phyloP scores from a whole-genome alignment of 2,797 vertebrate species.

The Cephalopachus bancanus region DNA sequence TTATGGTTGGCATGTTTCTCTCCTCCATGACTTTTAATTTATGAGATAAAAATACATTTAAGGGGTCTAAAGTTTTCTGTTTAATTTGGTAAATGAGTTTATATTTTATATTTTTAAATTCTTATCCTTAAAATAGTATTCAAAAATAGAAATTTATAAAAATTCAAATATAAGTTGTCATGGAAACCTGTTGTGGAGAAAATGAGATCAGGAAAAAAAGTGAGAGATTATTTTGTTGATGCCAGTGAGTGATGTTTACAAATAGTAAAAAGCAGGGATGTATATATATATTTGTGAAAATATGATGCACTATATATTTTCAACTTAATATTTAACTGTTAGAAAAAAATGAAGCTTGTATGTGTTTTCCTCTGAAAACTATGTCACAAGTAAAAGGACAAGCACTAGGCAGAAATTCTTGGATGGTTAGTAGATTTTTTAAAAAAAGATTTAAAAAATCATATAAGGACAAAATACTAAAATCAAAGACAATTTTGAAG shows the following conservation, averaged over 20 bases:
- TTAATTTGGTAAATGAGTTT: conserved; percentile 77
- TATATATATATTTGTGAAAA: neutral
- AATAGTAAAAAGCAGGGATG: conserved; percentile 77
- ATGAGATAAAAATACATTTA: neutral
- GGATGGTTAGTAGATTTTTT: neutral
- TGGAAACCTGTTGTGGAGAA: conserved; percentile 89
- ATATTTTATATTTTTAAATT: conserved; percentile 80
- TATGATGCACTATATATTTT: neutral
- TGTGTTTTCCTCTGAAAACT: conserved; percentile 16
- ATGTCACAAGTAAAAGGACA: neutral
- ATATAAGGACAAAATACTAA: neutral
- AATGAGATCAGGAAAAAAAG: conserved; percentile 75
- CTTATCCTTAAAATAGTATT: conserved; percentile 85
- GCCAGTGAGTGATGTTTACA: conserved; percentile 84
- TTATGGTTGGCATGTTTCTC: neutral
- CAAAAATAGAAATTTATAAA: conserved; percentile 90
- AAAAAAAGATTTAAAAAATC: conserved; percentile 46
- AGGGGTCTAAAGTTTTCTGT: conserved; percentile 41
- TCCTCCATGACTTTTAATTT: conserved; percentile 50
- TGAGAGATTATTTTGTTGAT: conserved; percentile 84
- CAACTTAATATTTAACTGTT: conserved; percentile 16
- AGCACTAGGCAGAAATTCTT: neutral
- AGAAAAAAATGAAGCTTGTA: neutral
- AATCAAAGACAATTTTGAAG: neutral
- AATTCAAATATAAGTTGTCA: conserved; percentile 89